Percentiles rank a stretch among this genome's conserved stretches.
phyloP scores from a whole-genome alignment of 2,797 vertebrate genomes.

The Uromys caudimaculatus region DNA sequence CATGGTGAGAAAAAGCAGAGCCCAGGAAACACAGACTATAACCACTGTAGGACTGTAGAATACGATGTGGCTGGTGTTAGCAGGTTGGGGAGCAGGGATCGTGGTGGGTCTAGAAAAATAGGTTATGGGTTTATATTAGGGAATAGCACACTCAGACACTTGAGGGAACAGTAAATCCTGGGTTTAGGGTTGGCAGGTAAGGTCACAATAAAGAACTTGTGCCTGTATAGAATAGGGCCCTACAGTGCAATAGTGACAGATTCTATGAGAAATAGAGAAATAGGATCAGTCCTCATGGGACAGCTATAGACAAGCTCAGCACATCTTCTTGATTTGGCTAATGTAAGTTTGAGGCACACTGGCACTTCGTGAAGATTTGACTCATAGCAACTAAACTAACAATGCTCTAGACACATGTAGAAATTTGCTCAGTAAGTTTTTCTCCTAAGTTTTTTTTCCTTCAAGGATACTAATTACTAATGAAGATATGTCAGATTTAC shows the following conservation, averaged over 20 bases:
- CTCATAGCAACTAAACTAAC: neutral
- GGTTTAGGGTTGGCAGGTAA: too few relatives aligned
- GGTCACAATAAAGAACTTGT: too few relatives aligned
- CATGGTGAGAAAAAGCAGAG: neutral
- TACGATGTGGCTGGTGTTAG: neutral
- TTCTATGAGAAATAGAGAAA: neutral
- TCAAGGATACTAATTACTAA: conserved; percentile 37
- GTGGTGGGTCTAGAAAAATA: neutral
- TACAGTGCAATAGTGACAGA: neutral
- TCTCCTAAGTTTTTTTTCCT: neutral
- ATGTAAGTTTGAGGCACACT: neutral
- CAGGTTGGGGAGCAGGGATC: neutral
- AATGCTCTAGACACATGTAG: neutral
- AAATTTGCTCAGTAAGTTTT: neutral
- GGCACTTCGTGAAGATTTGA: neutral
- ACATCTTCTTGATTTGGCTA: neutral
- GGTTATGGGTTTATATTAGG: neutral
- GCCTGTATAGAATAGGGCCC: too few relatives aligned
- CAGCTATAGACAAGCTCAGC: neutral
- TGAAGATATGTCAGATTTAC: neutral
- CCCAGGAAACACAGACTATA: neutral
- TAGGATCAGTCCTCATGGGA: too few relatives aligned
- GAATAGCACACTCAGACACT: neutral
- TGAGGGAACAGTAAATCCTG: neutral
- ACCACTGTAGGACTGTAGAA: neutral